A percentile compares a stretch with the other conserved stretches of the same genome.
Evolutionary conservation across 2,113 vertebrate species (phyloP).

Genomic region (Dascyllus trimaculatus): DNA sequence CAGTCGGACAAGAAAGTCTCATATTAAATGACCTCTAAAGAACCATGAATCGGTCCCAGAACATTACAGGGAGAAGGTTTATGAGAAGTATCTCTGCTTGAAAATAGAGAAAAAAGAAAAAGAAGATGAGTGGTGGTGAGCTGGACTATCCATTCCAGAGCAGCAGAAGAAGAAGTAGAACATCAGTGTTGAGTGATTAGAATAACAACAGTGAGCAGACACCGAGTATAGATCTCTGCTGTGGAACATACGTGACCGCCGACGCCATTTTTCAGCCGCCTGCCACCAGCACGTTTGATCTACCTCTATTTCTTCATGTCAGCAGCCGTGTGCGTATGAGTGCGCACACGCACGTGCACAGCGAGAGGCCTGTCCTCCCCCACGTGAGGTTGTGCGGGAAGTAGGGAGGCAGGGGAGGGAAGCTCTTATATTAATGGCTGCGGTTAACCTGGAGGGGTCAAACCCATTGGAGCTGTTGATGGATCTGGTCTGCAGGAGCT

Average conservation of each 20-base stretch:
- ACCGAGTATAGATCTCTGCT: constrained; percentile 52
- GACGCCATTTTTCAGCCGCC: constrained; percentile 55
- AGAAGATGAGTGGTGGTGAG: constrained; percentile 4
- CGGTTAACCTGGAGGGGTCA: constrained; percentile 96
- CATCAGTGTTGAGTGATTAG: constrained; percentile 70
- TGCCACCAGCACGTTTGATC: constrained; percentile 62
- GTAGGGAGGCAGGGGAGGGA: constrained; percentile 75
- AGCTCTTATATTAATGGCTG: constrained; percentile 94
- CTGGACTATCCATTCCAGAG: constrained; percentile 20
- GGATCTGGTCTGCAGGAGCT: constrained; percentile 92
- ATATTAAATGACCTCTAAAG: constrained; percentile 20
- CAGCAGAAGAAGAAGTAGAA: constrained; percentile 54
- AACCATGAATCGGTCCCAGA: background rate
- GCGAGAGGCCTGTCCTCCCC: constrained; percentile 67
- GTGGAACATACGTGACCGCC: constrained; percentile 61
- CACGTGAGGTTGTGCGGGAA: constrained; percentile 58
- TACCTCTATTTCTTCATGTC: constrained; percentile 53
- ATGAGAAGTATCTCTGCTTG: background rate
- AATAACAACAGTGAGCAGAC: constrained; percentile 67
- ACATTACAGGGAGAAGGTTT: background rate
- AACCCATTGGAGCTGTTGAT: constrained; percentile 97
- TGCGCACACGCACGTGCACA: constrained; percentile 12
- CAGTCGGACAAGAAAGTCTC: background rate
- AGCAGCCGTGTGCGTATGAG: constrained; percentile 33
- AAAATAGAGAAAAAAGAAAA: background rate